Base-by-base conservation (phyloP, 2,113 vertebrate species). In the Apteryx owenii region DNA sequence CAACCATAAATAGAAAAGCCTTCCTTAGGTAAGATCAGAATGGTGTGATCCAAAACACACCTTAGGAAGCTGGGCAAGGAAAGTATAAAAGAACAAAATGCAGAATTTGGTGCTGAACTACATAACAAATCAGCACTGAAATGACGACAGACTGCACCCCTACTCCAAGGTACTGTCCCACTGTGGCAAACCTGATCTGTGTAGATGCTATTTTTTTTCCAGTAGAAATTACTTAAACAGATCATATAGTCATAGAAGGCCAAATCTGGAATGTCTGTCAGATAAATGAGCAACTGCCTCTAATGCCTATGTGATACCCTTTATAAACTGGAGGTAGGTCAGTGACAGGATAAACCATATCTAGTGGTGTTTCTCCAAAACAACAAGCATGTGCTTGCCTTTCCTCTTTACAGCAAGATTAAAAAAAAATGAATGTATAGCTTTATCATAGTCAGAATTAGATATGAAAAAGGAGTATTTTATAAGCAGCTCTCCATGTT, bases 361-460 rank as follows among this genome's bases (percentile, higher is more conserved):
- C 36, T 79, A 0, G 18, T 65, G 36, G 2, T 54, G 31, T 54
- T 81, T 65, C 36, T 48, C 44, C 33, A 51, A 31, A 21, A 46
- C 20, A 53, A 10, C 7, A 28, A 75, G 13, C 44, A 46, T 4
- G n/a, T 26, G 44, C 66, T 58, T 40, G 53, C 5, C 26, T 36
- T 33, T 40, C 25, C 70, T 64, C 5, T 2, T 20, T 40, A 72
- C 3, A 14, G 21, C 14, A 68, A 36, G 25, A 50, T 6, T 51
- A 3, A 22, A 64, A 75, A 68, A 69, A n/a, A 60, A n/a, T 29
- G 8, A 11, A 26, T 28, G 19, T 10, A 22, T 0, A 1, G 42
- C 22, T 85, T 28, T 73, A 75, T 42, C 54, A 26, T 7, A 50
- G 36, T 50, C 31, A 7, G 38, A 40, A 70, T 0, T 42, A 33